Conservation (phyloP, 2,888 invertebrate species). For the Balanococcus diminutus region DNA sequence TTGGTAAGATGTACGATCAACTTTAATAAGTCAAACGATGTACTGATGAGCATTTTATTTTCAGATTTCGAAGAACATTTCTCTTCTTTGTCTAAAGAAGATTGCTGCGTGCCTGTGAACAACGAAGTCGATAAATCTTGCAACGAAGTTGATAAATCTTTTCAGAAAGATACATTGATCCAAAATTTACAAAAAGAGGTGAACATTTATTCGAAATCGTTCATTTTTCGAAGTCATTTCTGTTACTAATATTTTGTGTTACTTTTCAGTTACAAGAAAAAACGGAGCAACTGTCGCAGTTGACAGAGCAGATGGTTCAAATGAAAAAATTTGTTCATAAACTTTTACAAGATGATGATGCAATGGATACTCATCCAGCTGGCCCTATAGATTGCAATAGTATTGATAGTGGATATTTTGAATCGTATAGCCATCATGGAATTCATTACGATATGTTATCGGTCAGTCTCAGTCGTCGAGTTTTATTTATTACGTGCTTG, state of each 20-base stretch:
- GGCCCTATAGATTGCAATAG: constrained; percentile 61
- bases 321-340: constrained; percentile 60
- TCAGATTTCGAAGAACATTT: constrained; percentile 45
- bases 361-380: constrained; percentile 59
- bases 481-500: too few relatives aligned
- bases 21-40: background rate
- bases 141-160: background rate
- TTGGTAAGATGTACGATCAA: constrained; percentile 68
- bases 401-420: constrained; percentile 68
- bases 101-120: background rate
- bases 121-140: background rate
- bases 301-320: constrained; percentile 61
- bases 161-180: background rate
- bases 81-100: background rate
- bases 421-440: constrained; percentile 64
- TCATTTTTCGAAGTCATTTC: background rate
- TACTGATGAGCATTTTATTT: background rate
- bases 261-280: constrained; percentile 56
- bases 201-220: background rate
- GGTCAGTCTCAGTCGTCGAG: constrained; percentile 63
- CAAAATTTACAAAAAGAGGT: background rate
- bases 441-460: constrained; percentile 92
- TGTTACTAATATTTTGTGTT: background rate
- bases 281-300: constrained; percentile 55
- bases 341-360: constrained; percentile 59